phyloP scores from a whole-genome alignment of 2,888 invertebrate genomes.

The Drosophila austrosaltans region DNA sequence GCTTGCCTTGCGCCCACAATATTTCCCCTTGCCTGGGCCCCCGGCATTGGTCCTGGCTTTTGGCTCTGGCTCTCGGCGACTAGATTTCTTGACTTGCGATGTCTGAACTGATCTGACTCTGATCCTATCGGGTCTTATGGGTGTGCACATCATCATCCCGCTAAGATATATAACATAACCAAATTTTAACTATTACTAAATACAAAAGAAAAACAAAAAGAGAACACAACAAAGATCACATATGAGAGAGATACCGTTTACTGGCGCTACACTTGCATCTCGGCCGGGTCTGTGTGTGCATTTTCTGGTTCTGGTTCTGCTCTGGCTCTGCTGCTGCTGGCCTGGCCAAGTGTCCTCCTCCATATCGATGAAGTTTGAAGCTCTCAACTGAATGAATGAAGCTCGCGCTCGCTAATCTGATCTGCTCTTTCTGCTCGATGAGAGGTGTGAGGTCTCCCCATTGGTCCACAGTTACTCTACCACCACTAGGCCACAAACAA shows the following conservation, averaged over 20 bases:
- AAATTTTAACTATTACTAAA: slow-evolving; percentile 19
- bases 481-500: slow-evolving; percentile 69
- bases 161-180: slow-evolving; percentile 26
- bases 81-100: slow-evolving; percentile 45
- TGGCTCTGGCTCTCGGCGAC: slow-evolving; percentile 51
- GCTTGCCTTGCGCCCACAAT: slow-evolving; percentile 8
- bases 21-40: slow-evolving; percentile 1
- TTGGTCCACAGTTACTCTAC: slow-evolving; percentile 62
- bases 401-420: slow-evolving; percentile 46
- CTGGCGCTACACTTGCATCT: slow-evolving; percentile 45
- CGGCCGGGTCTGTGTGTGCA: slow-evolving; percentile 32
- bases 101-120: slow-evolving; percentile 43
- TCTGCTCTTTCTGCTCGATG: slow-evolving; percentile 48
- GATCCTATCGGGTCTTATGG: slow-evolving; percentile 33
- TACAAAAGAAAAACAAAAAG: slow-evolving; percentile 17
- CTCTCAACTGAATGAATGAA: slow-evolving; percentile 32
- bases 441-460: slow-evolving; percentile 64
- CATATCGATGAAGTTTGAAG: slow-evolving; percentile 61
- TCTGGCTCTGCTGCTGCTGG: slow-evolving; percentile 47
- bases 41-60: slow-evolving; percentile 15
- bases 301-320: slow-evolving; percentile 60
- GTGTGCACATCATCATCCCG: slow-evolving; percentile 27
- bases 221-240: slow-evolving; percentile 18
- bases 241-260: slow-evolving; percentile 19
- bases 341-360: slow-evolving; percentile 40